Base-by-base conservation (phyloP, 2,888 invertebrate species). In the Poecilobothrus nobilitatus region DNA sequence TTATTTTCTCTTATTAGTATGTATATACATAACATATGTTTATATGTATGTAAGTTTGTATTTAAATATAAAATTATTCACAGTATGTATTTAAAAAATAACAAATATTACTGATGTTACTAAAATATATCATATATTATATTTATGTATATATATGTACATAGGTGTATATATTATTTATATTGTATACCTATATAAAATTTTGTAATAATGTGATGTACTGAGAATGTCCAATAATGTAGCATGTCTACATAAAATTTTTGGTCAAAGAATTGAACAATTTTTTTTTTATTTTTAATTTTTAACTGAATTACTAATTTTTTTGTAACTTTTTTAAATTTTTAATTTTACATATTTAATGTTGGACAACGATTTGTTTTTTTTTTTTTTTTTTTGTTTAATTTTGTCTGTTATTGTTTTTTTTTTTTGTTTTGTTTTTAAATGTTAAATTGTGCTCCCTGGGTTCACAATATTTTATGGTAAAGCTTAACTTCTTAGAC, bases 281-380 rank as follows among this genome's bases (percentile, higher is more conserved):
- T 53, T 53, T 53, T 53, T 18, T 53, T 53, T 53, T 44, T 44
- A 10, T 44, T 44, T 53, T 53, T 37, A 18, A 53, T 53, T 53
- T 53, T 53, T 18, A 53, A 53, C 53, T 53, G 53, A 18, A 53
- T 53, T 53, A 53, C 53, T 53, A n/a, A 53, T 53, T 53, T 53
- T 15, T 53, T 53, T 53, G 1, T 53, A 15, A 4, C 2, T 27
- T 27, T 27, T 27, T 27, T 27, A 4, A 27, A 27, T 27, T 27
- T 27, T 27, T 27, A 27, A 27, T 53, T 53, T 15, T 37, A 37
- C 37, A 37, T 37, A 37, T 53, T 53, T 53, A 53, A 53, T 53
- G 53, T 53, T 53, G 53, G 18, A 53, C 53, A 53, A 53, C 53
- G 53, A 53, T 53, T 53, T 53, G 18, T 53, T 18, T 15, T 12